Percentiles rank a stretch among this genome's conserved stretches.
Evolutionary conservation across 2,797 vertebrate species (phyloP).

Genomic region (Aplochiton taeniatus): DNA sequence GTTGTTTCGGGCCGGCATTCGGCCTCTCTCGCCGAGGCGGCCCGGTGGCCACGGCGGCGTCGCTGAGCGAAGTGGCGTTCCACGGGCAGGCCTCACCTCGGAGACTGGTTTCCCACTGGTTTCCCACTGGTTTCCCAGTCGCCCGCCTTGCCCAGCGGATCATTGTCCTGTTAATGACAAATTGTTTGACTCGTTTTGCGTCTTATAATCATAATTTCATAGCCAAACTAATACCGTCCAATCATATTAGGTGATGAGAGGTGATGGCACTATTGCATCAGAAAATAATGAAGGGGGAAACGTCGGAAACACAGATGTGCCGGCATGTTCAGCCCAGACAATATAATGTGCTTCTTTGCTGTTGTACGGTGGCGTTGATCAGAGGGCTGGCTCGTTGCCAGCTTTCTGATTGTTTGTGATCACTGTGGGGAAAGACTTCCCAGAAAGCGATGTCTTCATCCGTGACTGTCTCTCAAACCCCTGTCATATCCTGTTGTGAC

Average conservation of each 20-base stretch:
- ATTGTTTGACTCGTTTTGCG: slow-evolving; percentile 30
- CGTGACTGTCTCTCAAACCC: slow-evolving; percentile 84
- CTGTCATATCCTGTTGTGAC: slow-evolving; percentile 94
- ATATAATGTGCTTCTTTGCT: not conserved
- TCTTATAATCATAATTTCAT: slow-evolving; percentile 21
- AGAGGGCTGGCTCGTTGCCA: slow-evolving; percentile 70
- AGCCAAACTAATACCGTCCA: no score
- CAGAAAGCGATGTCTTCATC: slow-evolving; percentile 79
- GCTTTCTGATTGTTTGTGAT: slow-evolving; percentile 56
- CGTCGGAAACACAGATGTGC: no score
- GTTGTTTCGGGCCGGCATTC: slow-evolving; percentile 84
- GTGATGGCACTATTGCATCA: no score
- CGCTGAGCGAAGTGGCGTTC: not conserved
- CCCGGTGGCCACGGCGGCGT: slow-evolving; percentile 73
- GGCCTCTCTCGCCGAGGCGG: slow-evolving; percentile 83
- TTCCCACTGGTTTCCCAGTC: no score
- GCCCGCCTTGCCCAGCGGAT: no score
- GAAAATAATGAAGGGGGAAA: no score
- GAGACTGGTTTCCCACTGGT: no score
- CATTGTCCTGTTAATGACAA: slow-evolving; percentile 16
- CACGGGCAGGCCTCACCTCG: slow-evolving; percentile 63
- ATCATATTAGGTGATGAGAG: no score
- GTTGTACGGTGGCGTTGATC: not conserved
- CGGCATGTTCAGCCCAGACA: not conserved
- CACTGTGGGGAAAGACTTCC: slow-evolving; percentile 81